These are phyloP conservation scores for Forpus xanthops DNA, from an alignment of 2,797 vertebrate genomes.

Conservation along the genomic window DNA sequence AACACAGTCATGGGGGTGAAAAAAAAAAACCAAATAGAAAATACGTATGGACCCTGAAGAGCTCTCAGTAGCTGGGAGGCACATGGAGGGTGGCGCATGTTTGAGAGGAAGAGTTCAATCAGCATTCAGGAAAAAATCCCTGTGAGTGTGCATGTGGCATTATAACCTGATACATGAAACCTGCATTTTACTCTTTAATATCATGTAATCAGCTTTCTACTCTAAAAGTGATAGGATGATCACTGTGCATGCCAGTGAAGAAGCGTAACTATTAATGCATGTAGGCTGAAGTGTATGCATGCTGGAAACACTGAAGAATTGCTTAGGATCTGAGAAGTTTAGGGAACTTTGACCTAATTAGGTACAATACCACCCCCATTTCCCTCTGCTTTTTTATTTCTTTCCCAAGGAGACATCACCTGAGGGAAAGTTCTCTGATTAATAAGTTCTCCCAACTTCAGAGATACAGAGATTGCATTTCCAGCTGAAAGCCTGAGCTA, in stretches of 20 bases:
- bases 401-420: constrained; percentile 18
- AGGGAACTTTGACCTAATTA: background rate
- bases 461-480: constrained; percentile 21
- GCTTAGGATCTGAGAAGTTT: background rate
- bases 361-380: background rate
- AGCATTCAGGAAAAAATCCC: background rate
- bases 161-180: background rate
- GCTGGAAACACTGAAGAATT: background rate
- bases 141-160: background rate
- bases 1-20: background rate
- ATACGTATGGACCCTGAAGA: background rate
- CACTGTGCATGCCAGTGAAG: background rate
- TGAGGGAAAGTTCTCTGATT: constrained; percentile 20
- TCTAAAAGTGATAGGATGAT: background rate
- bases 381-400: background rate
- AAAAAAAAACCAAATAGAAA: background rate
- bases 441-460: constrained; percentile 5
- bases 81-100: background rate
- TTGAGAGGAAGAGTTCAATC: background rate
- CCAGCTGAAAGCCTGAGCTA: constrained; percentile 29
- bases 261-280: background rate
- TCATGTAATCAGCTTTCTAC: background rate
- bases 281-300: background rate
- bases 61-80: background rate
- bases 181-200: background rate